Conservation (phyloP, 2,797 vertebrate genomes). For the Cichlasoma orientale region DNA sequence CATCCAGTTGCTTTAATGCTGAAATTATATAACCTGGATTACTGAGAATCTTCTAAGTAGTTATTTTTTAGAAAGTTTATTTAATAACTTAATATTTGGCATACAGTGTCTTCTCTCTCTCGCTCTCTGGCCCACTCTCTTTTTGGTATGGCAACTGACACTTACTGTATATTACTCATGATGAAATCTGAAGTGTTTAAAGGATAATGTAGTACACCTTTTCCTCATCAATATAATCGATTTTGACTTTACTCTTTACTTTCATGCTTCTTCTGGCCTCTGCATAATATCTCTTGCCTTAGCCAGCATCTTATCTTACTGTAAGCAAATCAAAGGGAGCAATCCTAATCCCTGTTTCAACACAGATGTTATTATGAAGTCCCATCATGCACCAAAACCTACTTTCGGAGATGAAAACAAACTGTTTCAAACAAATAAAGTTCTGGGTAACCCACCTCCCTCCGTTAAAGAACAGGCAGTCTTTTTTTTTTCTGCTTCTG, state of each 20-base stretch:
- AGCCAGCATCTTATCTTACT: not conserved
- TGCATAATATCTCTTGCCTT: not conserved
- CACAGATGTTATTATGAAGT: not conserved
- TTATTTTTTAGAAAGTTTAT: not conserved
- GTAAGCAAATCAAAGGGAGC: not conserved
- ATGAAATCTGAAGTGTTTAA: not conserved
- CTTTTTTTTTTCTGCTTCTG: not conserved
- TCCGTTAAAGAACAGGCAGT: not conserved
- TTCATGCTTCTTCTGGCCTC: not conserved
- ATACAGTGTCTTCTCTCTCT: not conserved
- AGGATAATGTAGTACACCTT: not conserved
- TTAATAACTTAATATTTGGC: not conserved
- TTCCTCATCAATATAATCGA: not conserved
- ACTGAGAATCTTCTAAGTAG: not conserved
- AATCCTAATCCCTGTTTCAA: slow-evolving; percentile 4
- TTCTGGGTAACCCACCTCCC: not conserved
- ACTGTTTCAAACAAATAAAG: not conserved
- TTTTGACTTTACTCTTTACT: not conserved
- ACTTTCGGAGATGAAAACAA: not conserved
- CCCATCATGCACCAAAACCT: not conserved
- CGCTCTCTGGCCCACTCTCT: not conserved
- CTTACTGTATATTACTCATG: not conserved
- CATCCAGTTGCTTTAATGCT: not conserved
- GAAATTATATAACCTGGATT: not conserved
- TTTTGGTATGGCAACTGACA: not conserved